Percentiles rank a stretch among this genome's conserved stretches.
Evolutionary conservation across 2,113 vertebrate species (phyloP).

Genomic region (Xyliphius kryptos): DNA sequence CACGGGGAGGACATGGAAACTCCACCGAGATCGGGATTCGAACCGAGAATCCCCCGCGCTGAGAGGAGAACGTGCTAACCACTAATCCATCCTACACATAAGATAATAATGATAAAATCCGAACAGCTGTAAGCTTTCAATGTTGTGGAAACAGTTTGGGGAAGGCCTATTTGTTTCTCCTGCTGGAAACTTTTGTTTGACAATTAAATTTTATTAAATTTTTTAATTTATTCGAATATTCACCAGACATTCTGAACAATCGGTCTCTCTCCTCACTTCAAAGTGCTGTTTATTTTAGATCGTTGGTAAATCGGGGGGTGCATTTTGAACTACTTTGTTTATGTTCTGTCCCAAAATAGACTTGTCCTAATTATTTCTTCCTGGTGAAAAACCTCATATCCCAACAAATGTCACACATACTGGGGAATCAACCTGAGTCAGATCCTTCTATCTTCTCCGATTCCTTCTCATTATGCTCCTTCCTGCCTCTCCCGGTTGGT

Average conservation of each 20-base stretch:
- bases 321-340: not conserved
- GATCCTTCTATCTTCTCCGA: not conserved
- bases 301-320: not conserved
- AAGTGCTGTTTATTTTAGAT: not conserved
- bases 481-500: slow-evolving; percentile 52
- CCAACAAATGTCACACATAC: not conserved
- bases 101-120: too few species aligned
- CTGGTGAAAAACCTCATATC: not conserved
- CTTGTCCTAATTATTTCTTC: slow-evolving; percentile 7
- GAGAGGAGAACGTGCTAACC: too few species aligned
- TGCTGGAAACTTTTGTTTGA: too few species aligned
- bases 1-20: too few species aligned
- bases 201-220: too few species aligned
- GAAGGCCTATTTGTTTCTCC: too few species aligned
- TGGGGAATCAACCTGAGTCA: not conserved
- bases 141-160: too few species aligned
- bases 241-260: not conserved
- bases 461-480: slow-evolving; percentile 5
- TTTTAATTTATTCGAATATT: not conserved
- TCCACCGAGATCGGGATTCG: too few species aligned
- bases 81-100: too few species aligned
- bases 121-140: too few species aligned
- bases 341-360: not conserved
- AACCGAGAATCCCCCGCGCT: too few species aligned
- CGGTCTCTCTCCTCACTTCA: too few species aligned